phyloP scores from a whole-genome alignment of 2,113 vertebrate genomes.

The Montifringilla adamsi region DNA sequence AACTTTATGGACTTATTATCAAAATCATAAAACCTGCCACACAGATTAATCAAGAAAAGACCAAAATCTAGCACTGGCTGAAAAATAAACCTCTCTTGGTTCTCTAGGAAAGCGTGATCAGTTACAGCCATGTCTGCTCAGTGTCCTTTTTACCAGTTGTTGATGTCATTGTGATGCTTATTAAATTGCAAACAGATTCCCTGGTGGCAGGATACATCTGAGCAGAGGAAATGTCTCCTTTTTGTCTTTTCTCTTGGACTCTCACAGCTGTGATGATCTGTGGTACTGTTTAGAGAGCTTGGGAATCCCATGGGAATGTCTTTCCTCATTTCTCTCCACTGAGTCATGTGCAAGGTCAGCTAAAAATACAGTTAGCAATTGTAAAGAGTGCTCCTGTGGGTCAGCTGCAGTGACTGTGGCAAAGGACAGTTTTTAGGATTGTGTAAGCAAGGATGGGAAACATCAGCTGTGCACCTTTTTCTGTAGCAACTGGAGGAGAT shows the following conservation, averaged over 20 bases:
- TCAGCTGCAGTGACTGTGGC: background rate
- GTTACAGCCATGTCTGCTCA: background rate
- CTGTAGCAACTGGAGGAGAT: background rate
- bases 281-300: background rate
- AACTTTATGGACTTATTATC: background rate
- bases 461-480: background rate
- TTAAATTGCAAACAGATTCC: background rate
- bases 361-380: constrained; percentile 34
- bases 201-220: background rate
- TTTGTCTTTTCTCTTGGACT: background rate
- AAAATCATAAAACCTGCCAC: accelerated
- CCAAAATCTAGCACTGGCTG: background rate
- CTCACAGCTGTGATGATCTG: constrained; percentile 5
- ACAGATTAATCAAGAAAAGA: background rate
- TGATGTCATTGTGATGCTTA: constrained; percentile 7
- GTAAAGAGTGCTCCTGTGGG: background rate
- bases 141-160: background rate
- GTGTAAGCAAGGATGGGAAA: background rate
- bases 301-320: background rate
- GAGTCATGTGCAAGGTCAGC: constrained; percentile 33
- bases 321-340: constrained; percentile 23
- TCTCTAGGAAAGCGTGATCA: background rate
- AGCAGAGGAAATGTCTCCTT: constrained; percentile 11
- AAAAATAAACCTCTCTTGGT: background rate
- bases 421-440: background rate